Evolutionary conservation across 2,113 vertebrate species (phyloP).

Genomic region (Megaceryle torquata): DNA sequence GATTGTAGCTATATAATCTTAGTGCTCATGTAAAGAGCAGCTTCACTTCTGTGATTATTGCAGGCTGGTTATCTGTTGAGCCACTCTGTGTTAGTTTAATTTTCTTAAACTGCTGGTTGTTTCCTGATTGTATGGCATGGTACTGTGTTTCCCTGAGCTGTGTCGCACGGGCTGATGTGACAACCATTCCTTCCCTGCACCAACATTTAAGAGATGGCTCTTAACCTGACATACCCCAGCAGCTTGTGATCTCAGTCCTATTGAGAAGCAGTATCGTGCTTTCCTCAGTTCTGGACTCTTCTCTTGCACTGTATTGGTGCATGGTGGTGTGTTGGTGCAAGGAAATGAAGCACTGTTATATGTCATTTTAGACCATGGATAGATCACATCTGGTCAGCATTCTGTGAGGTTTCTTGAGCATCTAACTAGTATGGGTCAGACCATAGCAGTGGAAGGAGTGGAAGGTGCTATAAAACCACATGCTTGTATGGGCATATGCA

Average conservation of each 20-base stretch:
- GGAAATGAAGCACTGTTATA: not conserved
- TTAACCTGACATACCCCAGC: not conserved
- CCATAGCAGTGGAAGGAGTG: not conserved
- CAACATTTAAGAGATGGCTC: not conserved
- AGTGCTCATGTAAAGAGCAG: not conserved
- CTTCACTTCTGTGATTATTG: not conserved
- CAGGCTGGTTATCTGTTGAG: not conserved
- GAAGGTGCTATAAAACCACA: not conserved
- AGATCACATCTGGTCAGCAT: not conserved
- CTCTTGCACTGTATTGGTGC: not conserved
- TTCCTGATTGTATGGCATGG: not conserved
- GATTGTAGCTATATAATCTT: not conserved
- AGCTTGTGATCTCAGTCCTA: not conserved
- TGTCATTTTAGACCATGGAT: not conserved
- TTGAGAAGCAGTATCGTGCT: not conserved
- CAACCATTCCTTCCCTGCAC: not conserved
- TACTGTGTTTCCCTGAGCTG: not conserved
- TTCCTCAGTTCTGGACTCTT: not conserved
- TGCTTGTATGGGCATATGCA: not conserved
- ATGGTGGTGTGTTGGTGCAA: not conserved
- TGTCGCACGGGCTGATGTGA: not conserved
- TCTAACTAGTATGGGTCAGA: fast-evolving
- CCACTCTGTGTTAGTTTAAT: not conserved
- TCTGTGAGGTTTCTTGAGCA: not conserved
- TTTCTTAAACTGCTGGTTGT: not conserved